A percentile compares a stretch with the other conserved stretches of the same genome.
Conservation (phyloP, 2,888 invertebrate species). For the Auanema freiburgensis region DNA sequence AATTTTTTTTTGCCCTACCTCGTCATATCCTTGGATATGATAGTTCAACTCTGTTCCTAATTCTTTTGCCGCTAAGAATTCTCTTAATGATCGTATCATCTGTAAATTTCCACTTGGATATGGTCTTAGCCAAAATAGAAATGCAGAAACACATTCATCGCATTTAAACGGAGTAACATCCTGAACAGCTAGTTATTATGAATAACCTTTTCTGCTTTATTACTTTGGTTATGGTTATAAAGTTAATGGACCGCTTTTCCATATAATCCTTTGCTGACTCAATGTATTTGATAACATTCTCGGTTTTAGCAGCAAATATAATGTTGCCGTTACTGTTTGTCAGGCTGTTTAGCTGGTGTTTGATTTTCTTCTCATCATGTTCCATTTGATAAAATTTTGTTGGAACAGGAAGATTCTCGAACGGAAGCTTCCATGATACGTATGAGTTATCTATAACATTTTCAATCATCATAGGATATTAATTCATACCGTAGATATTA, state of each 20-base stretch:
- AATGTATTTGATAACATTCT: conserved; percentile 36
- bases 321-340: conserved; percentile 40
- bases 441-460: conserved; percentile 26
- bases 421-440: conserved; percentile 44
- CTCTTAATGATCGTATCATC: conserved; percentile 47
- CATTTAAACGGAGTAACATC: conserved; percentile 60
- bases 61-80: conserved; percentile 53
- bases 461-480: neutral
- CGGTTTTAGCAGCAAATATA: conserved; percentile 53
- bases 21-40: conserved; percentile 46
- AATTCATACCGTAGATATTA: conserved; percentile 76
- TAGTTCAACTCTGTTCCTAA: conserved; percentile 50
- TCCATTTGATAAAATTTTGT: conserved; percentile 42
- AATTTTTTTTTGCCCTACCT: conserved; percentile 30
- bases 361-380: conserved; percentile 30
- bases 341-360: conserved; percentile 35
- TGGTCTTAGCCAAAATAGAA: conserved; percentile 53
- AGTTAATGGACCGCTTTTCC: conserved; percentile 26
- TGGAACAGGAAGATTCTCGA: conserved; percentile 27
- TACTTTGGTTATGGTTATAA: conserved; percentile 35
- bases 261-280: conserved; percentile 22
- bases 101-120: conserved; percentile 36
- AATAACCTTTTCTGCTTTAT: too few relatives aligned
- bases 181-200: conserved; percentile 22
- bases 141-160: conserved; percentile 49